Evolutionary conservation across 1,140 invertebrate genomes (phyloP), one percentile per base, ranked within the genome.

Genomic region (Ceratoteleas bidentatus): DNA sequence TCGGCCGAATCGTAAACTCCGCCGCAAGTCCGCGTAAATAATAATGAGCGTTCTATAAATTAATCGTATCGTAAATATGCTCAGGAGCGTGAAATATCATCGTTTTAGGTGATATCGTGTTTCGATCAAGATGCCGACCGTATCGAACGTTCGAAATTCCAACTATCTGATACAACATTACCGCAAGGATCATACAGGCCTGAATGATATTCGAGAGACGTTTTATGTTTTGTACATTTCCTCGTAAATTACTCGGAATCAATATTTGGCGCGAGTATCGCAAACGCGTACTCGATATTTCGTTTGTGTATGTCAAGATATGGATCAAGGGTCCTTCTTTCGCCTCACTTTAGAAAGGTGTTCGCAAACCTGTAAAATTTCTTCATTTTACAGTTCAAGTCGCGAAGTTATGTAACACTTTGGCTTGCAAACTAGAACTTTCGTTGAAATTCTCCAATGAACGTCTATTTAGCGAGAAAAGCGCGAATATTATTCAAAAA

Each of bases 31-130:
- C 57, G 57, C 73, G 58, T 70, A 78, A 78, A 70, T 78, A 78
- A 70, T 78, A 65, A 70, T 78, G 33, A 78, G 47, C 15, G 50
- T 78, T 78, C 66, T 70, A 72, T 72, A 65, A 78, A 78, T 72
- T 65, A 78, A 78, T 65, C 52, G 60, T 45, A 72, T 65, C 60
- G 60, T 72, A 65, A 72, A 70, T 50, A 64, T 64, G 75, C 58
- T 62, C 36, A n/a, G 16, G 45, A 69, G 60, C 75, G 66, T 70
- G 66, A 78, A 78, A 78, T 78, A 78, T 65, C 52, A 78, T 70
- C 60, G 32, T 61, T 78, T 62, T 38, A 57, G 53, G 38, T 8
- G 75, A 78, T 70, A 78, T 78, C 75, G 43, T 50, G 65, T 70
- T 77, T 70, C 66, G 53, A 78, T 78, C 75, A 65, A 65, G 53